Conservation (phyloP, 2,888 invertebrate genomes). For the Orchesellides sinensis region DNA sequence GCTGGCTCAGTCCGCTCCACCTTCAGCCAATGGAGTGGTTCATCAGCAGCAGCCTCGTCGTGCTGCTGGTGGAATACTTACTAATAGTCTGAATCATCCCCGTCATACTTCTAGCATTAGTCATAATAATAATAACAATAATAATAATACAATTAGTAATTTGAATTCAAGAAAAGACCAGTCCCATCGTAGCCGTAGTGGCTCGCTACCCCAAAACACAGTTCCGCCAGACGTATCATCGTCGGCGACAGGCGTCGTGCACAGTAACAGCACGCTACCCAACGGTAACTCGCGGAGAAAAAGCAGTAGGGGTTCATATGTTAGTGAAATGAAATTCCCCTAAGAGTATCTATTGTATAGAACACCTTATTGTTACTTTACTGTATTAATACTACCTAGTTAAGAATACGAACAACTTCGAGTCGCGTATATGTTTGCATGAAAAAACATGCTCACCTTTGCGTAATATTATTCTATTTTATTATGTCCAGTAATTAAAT, state of each 20-base stretch:
- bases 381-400: constrained; percentile 27
- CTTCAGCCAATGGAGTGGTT: constrained; percentile 77
- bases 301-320: constrained; percentile 78
- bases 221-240: constrained; percentile 38
- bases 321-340: constrained; percentile 83
- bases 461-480: too few relatives aligned
- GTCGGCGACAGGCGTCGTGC: constrained; percentile 20
- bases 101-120: constrained; percentile 78
- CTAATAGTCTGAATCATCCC: constrained; percentile 79
- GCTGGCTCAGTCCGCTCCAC: constrained; percentile 54
- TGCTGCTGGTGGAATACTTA: constrained; percentile 77
- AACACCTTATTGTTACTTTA: constrained; percentile 28
- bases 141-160: constrained; percentile 76
- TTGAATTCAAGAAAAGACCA: constrained; percentile 46
- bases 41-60: constrained; percentile 76
- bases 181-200: constrained; percentile 53
- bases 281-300: constrained; percentile 57
- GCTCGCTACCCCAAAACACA: constrained; percentile 66
- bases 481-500: too few relatives aligned
- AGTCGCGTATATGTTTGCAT: neutral
- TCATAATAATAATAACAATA: constrained; percentile 52
- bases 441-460: too few relatives aligned
- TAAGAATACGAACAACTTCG: neutral
- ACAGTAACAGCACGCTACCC: constrained; percentile 54
- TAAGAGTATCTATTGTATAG: constrained; percentile 76